Conservation (phyloP, 2,888 invertebrate genomes). For the Azorinus chamasolen region DNA sequence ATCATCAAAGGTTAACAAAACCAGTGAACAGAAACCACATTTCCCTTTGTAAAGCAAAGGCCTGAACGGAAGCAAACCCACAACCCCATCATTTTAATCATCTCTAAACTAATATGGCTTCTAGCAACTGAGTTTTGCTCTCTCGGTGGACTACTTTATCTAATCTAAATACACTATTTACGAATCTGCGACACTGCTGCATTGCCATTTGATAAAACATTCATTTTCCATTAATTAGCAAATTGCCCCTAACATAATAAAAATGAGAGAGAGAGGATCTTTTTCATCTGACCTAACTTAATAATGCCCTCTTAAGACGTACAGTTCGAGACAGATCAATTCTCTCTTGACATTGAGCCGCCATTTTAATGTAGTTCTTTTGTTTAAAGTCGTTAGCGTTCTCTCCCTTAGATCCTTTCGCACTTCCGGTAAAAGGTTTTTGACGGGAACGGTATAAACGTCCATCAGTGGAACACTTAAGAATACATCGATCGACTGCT, state of each 20-base stretch:
- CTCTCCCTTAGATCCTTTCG: constrained; percentile 49
- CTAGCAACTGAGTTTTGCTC: constrained; percentile 8
- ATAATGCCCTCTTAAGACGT: constrained; percentile 56
- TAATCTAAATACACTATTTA: constrained; percentile 57
- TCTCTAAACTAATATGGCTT: constrained; percentile 44
- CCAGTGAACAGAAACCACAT: too few relatives aligned
- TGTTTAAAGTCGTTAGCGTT: constrained; percentile 34
- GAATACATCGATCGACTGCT: constrained; percentile 24
- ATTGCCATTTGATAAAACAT: constrained; percentile 61
- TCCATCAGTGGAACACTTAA: constrained; percentile 41
- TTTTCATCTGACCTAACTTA: constrained; percentile 56
- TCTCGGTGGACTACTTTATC: constrained; percentile 48
- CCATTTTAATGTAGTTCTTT: constrained; percentile 18
- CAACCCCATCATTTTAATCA: constrained; percentile 21
- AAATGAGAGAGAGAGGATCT: constrained; percentile 46
- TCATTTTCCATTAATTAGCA: constrained; percentile 68
- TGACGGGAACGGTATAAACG: constrained; percentile 19
- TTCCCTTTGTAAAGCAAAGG: too few relatives aligned
- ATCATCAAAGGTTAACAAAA: too few relatives aligned
- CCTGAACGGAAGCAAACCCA: too few relatives aligned
- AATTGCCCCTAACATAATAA: constrained; percentile 63
- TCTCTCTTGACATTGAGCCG: constrained; percentile 20
- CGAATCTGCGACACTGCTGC: constrained; percentile 35
- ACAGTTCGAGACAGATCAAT: constrained; percentile 33
- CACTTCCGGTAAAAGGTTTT: constrained; percentile 31